Conservation (phyloP, 2,797 vertebrate species). For the Hyperoplus immaculatus region DNA sequence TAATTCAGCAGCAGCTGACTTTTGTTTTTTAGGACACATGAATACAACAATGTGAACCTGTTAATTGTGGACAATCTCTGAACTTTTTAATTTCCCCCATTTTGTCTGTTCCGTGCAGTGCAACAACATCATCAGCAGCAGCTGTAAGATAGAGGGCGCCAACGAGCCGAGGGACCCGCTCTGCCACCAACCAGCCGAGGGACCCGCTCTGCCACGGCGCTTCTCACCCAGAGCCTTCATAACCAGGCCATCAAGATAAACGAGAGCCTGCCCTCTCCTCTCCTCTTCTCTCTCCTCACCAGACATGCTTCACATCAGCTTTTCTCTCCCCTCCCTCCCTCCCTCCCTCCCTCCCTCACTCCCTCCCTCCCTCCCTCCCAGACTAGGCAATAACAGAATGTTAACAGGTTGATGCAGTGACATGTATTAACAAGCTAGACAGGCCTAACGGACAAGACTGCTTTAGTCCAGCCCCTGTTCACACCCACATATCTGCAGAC, state of each 20-base stretch:
- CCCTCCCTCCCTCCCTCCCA: constrained; percentile 75
- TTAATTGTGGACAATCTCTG: not conserved
- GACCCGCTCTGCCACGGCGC: constrained; percentile 61
- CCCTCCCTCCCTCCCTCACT: constrained; percentile 83
- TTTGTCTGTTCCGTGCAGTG: constrained; percentile 85
- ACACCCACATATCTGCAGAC: constrained; percentile 12
- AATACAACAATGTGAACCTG: not conserved
- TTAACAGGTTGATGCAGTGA: constrained; percentile 95
- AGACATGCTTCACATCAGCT: constrained; percentile 76
- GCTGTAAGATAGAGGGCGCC: constrained; percentile 91
- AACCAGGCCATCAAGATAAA: constrained; percentile 73
- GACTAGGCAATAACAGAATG: constrained; percentile 93
- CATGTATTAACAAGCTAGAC: constrained; percentile 86
- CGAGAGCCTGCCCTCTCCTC: constrained; percentile 81
- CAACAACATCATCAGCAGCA: constrained; percentile 99
- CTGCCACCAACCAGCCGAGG: constrained; percentile 75
- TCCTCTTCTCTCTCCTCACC: constrained; percentile 65
- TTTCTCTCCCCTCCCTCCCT: constrained; percentile 85
- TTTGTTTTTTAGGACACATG: not conserved
- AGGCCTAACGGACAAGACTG: constrained; percentile 83
- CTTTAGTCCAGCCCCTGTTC: constrained; percentile 57
- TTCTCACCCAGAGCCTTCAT: constrained; percentile 87
- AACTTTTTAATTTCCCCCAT: constrained; percentile 29
- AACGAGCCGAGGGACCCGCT: constrained; percentile 75
- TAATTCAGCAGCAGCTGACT: not conserved